Percentiles rank a stretch among this genome's conserved stretches.
phyloP scores from a whole-genome alignment of 1,140 invertebrate genomes.

The Drosophila malerkotliana region DNA sequence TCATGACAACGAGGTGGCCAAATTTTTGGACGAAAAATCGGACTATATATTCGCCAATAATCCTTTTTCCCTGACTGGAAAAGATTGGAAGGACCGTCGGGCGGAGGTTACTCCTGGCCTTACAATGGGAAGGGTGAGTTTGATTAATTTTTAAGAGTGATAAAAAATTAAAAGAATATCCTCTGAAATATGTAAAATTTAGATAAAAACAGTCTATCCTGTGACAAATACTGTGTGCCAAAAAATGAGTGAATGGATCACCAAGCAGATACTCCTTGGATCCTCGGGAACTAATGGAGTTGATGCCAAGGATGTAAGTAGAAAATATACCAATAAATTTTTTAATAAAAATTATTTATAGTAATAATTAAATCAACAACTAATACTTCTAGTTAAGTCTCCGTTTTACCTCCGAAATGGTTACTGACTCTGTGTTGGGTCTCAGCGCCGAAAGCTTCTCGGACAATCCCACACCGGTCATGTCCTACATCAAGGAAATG shows the following conservation, averaged over 20 bases:
- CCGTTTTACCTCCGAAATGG: conserved; percentile 84
- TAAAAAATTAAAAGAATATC: background rate
- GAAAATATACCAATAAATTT: background rate
- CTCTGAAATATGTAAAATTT: background rate
- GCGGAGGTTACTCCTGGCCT: conserved; percentile 86
- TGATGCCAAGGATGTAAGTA: conserved; percentile 64
- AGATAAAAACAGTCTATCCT: conserved; percentile 77
- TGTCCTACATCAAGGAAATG: conserved; percentile 51
- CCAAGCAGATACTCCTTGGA: conserved; percentile 49
- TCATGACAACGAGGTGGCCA: conserved; percentile 72
- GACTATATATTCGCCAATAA: conserved; percentile 84
- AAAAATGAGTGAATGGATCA: conserved; percentile 56
- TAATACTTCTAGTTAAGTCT: conserved; percentile 60
- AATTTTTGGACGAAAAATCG: conserved; percentile 73
- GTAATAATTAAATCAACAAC: background rate
- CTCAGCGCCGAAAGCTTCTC: conserved; percentile 82
- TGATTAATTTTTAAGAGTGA: background rate
- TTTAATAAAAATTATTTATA: background rate
- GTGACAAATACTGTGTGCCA: conserved; percentile 71
- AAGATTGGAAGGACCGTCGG: conserved; percentile 86
- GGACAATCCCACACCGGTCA: conserved; percentile 57
- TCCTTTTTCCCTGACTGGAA: conserved; percentile 83
- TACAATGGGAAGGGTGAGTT: conserved; percentile 81
- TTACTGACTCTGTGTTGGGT: conserved; percentile 84
- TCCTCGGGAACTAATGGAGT: conserved; percentile 38